A percentile compares a stretch with the other conserved stretches of the same genome.
Conservation (phyloP, 1,140 invertebrate genomes). For the Whitmania pigra region DNA sequence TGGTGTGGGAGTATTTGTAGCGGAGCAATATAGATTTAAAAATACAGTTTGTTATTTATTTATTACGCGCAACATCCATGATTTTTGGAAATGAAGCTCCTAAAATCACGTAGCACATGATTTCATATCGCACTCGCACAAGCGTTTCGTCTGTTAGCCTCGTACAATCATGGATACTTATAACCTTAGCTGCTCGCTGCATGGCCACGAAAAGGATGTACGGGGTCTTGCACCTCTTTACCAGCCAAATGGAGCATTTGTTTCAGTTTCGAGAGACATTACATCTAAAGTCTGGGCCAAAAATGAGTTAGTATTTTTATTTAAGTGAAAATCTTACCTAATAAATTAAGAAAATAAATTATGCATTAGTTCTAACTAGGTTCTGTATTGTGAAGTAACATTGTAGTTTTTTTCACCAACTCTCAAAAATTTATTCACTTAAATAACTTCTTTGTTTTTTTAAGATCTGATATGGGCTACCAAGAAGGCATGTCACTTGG, state of each 20-base stretch:
- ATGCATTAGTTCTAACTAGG: no score
- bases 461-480: constrained; percentile 43
- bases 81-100: no score
- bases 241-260: constrained; percentile 53
- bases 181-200: constrained; percentile 61
- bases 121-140: no score
- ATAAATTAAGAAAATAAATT: no score
- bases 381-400: no score
- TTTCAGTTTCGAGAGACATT: constrained; percentile 73
- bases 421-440: constrained; percentile 1
- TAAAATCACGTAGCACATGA: no score
- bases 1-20: no score
- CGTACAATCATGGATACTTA: constrained; percentile 47
- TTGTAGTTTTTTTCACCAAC: not conserved
- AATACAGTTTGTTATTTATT: no score
- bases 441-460: not conserved
- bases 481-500: constrained; percentile 54
- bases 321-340: no score
- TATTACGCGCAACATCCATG: no score
- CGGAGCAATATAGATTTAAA: no score
- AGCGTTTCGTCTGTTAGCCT: no score
- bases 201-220: constrained; percentile 71
- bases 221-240: constrained; percentile 54
- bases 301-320: constrained; percentile 51
- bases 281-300: constrained; percentile 70